A percentile compares a stretch with the other conserved stretches of the same genome.
These are phyloP conservation scores for Oxyruncus cristatus DNA, from an alignment of 2,113 vertebrate genomes.

Conservation along the genomic window DNA sequence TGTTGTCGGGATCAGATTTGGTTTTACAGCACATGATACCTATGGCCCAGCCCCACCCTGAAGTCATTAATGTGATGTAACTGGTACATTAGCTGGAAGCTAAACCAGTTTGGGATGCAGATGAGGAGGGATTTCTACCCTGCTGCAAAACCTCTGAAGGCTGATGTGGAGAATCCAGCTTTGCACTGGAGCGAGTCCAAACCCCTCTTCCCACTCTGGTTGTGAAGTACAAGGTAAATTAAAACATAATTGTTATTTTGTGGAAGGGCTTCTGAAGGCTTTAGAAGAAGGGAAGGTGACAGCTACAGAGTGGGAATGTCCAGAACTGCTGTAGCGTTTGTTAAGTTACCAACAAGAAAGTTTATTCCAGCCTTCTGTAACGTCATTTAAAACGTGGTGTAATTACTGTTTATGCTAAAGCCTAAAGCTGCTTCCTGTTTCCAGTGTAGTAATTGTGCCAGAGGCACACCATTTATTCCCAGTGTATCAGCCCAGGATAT, in stretches of 20 bases:
- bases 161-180: background rate
- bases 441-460: background rate
- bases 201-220: background rate
- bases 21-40: background rate
- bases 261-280: background rate
- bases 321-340: background rate
- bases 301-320: background rate
- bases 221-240: conserved; percentile 10
- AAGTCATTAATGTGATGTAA: background rate
- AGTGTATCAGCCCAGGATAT: background rate
- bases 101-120: background rate
- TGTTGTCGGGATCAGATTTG: background rate
- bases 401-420: background rate
- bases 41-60: background rate
- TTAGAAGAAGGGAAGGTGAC: background rate
- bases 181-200: background rate
- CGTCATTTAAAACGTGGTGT: conserved; percentile 2
- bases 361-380: background rate
- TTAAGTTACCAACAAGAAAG: background rate
- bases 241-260: background rate
- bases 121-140: background rate
- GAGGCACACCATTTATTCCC: background rate
- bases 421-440: conserved; percentile 41
- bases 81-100: background rate
- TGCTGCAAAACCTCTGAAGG: background rate